Evolutionary conservation across 2,888 invertebrate genomes (phyloP).

Genomic region (Ophraella communa): DNA sequence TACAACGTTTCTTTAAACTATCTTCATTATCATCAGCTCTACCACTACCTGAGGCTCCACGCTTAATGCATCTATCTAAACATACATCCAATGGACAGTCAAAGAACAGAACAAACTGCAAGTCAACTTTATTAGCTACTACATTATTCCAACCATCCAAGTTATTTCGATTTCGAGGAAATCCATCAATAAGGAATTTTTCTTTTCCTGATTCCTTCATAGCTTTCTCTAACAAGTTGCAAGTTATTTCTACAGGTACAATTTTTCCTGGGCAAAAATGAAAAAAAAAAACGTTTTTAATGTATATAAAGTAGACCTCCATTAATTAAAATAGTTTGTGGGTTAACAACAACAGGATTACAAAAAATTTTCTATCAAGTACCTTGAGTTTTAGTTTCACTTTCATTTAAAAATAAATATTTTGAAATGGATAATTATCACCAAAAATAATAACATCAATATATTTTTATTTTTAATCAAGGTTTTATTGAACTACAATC

Average conservation of each 20-base stretch:
- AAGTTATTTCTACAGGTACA: conserved; percentile 98
- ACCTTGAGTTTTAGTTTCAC: too few relatives aligned
- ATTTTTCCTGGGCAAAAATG: conserved; percentile 48
- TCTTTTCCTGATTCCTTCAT: conserved; percentile 70
- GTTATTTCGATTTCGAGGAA: conserved; percentile 97
- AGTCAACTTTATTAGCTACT: conserved; percentile 83
- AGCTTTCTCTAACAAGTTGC: conserved; percentile 89
- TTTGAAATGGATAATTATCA: too few relatives aligned
- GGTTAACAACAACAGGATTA: too few relatives aligned
- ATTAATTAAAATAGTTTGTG: too few relatives aligned
- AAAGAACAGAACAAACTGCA: conserved; percentile 91
- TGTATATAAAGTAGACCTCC: too few relatives aligned
- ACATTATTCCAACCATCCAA: conserved; percentile 89
- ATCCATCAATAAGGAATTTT: conserved; percentile 96
- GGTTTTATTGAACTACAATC: too few relatives aligned
- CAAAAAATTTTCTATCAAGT: too few relatives aligned
- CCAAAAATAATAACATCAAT: too few relatives aligned
- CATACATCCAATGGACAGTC: conserved; percentile 81
- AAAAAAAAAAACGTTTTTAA: too few relatives aligned
- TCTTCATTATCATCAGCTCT: conserved; percentile 94
- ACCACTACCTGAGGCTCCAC: conserved; percentile 90
- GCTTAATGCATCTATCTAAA: conserved; percentile 81
- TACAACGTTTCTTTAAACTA: conserved; percentile 83
- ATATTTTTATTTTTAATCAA: too few relatives aligned
- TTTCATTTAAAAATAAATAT: too few relatives aligned